A percentile compares a stretch with the other conserved stretches of the same genome.
Evolutionary conservation across 2,113 vertebrate genomes (phyloP).

Genomic region (Neoarius graeffei): DNA sequence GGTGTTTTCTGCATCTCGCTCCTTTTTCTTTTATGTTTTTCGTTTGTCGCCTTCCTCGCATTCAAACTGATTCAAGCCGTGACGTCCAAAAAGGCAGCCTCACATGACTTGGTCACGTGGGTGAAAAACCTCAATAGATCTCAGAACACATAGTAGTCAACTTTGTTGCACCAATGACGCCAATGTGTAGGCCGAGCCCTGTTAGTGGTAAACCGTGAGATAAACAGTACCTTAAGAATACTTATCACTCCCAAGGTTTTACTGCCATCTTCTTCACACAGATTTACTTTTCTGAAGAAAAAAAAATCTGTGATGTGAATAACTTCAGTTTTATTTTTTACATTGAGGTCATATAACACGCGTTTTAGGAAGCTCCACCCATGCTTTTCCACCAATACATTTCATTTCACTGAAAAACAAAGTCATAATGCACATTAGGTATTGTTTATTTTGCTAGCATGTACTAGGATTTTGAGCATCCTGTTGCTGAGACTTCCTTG

Average conservation of each 20-base stretch:
- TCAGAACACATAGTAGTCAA: not conserved
- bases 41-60: too few relatives aligned
- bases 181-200: not conserved
- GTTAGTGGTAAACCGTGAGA: not conserved
- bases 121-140: too few relatives aligned
- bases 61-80: too few relatives aligned
- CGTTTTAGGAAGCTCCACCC: constrained; percentile 16
- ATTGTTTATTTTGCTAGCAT: constrained; percentile 42
- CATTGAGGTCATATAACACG: not conserved
- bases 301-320: not conserved
- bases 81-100: too few relatives aligned
- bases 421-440: not conserved
- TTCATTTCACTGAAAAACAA: not conserved
- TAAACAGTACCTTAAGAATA: not conserved
- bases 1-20: too few relatives aligned
- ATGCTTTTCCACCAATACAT: constrained; percentile 23
- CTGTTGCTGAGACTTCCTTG: constrained; percentile 24
- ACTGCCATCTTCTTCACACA: not conserved
- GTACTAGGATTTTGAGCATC: constrained; percentile 27
- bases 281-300: not conserved
- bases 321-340: constrained; percentile 1
- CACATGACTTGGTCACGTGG: too few relatives aligned
- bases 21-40: too few relatives aligned
- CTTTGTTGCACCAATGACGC: not conserved
- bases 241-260: not conserved